Base-by-base conservation (phyloP, 2,797 vertebrate species). In the Amblyopsis hoosieri region DNA sequence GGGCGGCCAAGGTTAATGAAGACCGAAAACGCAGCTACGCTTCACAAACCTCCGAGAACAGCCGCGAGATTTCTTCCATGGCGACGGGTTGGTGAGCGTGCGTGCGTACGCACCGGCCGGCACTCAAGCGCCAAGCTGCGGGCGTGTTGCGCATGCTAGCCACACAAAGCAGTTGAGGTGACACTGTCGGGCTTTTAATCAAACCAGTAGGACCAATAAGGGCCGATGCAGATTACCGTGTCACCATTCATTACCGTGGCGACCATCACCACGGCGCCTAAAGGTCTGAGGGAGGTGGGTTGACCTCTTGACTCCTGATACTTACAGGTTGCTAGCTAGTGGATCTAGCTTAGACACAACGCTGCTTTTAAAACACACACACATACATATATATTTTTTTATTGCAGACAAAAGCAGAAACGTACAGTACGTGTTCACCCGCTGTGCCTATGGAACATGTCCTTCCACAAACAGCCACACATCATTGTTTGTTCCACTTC, bases 401-500 rank as follows among this genome's bases (percentile, higher is more conserved):
- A 37, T 29, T 48, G 60, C 69, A 57, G 49, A 12, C 50, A 29
- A 54, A 45, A n/a, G 45, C 57, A 23, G 62, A 57, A 64, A 19
- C 60, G 13, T 60, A 29, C 59, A 48, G 13, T 57, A 29, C 57
- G 48, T 49, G 53, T 46, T 55, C 62, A 54, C 71, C 72, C 62
- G 48, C 64, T 37, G 47, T 42, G 85, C 89, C 84, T 66, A 68
- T 64, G 87, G 89, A 89, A 75, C 84, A 90, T 89, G 90, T 92
- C 91, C 91, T 92, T 92, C 88, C 56, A 66, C 80, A 82, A 86
- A 90, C 90, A 92, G 84, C 87, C 90, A 88, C 89, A 89, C 90
- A 83, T 90, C 86, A 58, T 79, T 73, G 85, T 91, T 92, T 91
- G 89, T 92, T 93, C 88, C 91, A 92, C 88, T 89, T 88, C 85